phyloP scores from a whole-genome alignment of 2,797 vertebrate genomes.

The Myotis daubentonii region DNA sequence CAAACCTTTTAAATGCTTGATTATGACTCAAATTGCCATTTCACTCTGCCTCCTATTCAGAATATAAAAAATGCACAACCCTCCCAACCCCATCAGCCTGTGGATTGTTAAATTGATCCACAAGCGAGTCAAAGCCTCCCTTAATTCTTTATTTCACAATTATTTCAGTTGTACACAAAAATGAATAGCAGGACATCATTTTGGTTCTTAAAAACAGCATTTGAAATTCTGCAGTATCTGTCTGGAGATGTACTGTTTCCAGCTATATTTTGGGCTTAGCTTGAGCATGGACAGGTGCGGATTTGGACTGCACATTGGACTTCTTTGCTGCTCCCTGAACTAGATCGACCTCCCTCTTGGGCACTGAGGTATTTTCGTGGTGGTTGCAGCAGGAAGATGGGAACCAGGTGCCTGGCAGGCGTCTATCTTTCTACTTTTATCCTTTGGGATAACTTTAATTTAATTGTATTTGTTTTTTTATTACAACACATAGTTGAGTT shows the following conservation, averaged over 20 bases:
- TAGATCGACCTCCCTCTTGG: neutral
- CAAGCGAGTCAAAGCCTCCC: neutral
- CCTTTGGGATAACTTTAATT: slow-evolving; percentile 1
- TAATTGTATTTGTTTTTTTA: slow-evolving; percentile 19
- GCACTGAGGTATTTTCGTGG: neutral
- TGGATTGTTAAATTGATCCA: neutral
- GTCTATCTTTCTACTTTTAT: neutral
- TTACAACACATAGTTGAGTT: neutral
- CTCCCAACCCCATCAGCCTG: neutral
- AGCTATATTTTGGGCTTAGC: neutral
- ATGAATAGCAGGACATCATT: neutral
- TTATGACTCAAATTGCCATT: neutral
- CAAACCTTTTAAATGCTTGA: neutral
- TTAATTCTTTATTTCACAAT: neutral
- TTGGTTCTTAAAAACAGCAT: neutral
- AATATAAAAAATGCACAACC: neutral
- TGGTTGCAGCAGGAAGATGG: neutral
- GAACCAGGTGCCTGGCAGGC: neutral
- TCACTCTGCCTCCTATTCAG: neutral
- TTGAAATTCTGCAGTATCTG: neutral
- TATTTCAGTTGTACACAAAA: neutral
- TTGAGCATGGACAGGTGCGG: neutral
- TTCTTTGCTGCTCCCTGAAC: neutral
- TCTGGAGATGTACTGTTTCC: neutral
- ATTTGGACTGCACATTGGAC: neutral